Percentiles rank a stretch among this genome's conserved stretches.
Conservation (phyloP, 2,797 vertebrate genomes). For the Clamator glandarius region DNA sequence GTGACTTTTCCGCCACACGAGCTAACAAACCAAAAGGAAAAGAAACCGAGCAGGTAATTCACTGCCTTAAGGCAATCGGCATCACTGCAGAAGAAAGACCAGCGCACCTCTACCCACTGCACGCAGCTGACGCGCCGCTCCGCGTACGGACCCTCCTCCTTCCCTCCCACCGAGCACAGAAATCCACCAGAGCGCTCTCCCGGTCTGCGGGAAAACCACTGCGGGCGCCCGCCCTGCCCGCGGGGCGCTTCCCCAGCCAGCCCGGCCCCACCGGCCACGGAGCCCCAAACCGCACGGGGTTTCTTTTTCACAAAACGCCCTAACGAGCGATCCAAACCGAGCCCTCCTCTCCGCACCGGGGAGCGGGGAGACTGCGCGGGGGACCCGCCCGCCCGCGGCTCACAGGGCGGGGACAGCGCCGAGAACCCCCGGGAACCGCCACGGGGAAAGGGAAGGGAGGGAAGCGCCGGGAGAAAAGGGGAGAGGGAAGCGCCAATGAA, state of each 20-base stretch:
- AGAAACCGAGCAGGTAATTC: neutral
- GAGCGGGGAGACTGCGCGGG: neutral
- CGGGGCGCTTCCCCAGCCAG: neutral
- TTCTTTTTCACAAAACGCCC: neutral
- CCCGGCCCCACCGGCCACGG: neutral
- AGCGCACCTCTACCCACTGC: neutral
- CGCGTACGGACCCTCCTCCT: slow-evolving; percentile 10
- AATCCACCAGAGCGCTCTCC: neutral
- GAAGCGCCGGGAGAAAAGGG: too few relatives aligned
- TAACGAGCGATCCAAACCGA: neutral
- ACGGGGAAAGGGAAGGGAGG: too few relatives aligned
- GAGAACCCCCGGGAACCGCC: too few relatives aligned
- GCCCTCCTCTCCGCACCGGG: neutral
- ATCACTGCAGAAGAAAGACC: neutral
- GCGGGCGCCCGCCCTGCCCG: neutral
- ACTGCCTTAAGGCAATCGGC: neutral
- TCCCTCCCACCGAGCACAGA: neutral
- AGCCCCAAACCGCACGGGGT: neutral
- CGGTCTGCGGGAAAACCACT: neutral
- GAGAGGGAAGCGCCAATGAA: too few relatives aligned
- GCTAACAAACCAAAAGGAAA: neutral
- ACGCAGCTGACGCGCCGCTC: neutral
- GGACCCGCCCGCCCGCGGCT: neutral
- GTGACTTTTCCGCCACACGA: neutral
- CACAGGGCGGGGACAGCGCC: slow-evolving; percentile 55